phyloP scores from a whole-genome alignment of 2,888 invertebrate species.

The Merodon equestris region DNA sequence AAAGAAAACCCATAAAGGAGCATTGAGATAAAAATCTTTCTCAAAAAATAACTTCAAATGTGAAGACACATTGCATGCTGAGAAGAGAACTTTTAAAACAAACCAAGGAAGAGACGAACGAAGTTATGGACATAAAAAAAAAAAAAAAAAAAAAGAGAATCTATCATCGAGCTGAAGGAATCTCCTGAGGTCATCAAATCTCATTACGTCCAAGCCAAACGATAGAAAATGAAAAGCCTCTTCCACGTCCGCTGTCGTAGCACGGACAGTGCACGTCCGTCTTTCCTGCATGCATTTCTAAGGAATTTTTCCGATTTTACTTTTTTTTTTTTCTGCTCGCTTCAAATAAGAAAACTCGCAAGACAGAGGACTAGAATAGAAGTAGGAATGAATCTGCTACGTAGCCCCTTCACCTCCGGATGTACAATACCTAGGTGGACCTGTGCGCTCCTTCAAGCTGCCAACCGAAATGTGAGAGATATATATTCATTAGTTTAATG shows the following conservation, averaged over 20 bases:
- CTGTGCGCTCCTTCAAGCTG: constrained; percentile 48
- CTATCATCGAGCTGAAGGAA: constrained; percentile 66
- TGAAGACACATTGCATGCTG: constrained; percentile 2
- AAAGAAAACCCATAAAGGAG: constrained; percentile 47
- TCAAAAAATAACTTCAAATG: constrained; percentile 45
- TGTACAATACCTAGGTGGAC: not conserved
- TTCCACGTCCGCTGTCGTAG: constrained; percentile 9
- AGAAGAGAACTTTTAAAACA: too few species aligned
- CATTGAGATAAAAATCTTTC: constrained; percentile 53
- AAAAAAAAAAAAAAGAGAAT: constrained; percentile 39
- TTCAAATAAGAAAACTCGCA: constrained; percentile 43
- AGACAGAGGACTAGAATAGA: constrained; percentile 1
- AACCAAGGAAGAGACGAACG: not conserved
- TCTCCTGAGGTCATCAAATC: constrained; percentile 68
- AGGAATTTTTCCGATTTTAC: constrained; percentile 40
- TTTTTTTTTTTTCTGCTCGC: constrained; percentile 6
- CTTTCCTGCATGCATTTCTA: constrained; percentile 38
- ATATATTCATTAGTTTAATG: constrained; percentile 69
- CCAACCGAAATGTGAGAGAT: constrained; percentile 61
- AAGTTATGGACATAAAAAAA: too few species aligned
- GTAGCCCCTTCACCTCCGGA: not conserved
- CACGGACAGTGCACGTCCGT: too few species aligned
- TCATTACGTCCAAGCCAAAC: constrained; percentile 65
- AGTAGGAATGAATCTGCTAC: constrained; percentile 28
- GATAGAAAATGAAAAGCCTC: constrained; percentile 67